Conservation (phyloP, 2,888 invertebrate genomes). For the Callosobruchus maculatus region DNA sequence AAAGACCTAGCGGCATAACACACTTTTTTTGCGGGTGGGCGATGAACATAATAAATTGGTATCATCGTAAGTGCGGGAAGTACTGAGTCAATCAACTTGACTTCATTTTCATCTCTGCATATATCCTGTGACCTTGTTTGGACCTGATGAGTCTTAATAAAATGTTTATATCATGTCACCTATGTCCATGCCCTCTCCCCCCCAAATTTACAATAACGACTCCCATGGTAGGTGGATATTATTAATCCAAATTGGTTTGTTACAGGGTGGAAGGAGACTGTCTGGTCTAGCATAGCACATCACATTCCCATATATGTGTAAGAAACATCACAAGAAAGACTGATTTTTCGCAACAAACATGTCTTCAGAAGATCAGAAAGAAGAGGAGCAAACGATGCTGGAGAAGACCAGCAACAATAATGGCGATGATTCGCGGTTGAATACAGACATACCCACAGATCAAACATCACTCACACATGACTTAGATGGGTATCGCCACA, state of each 20-base stretch:
- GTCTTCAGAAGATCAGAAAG: constrained; percentile 14
- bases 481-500: constrained; percentile 28
- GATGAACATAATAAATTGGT: too few species aligned
- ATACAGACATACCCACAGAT: constrained; percentile 39
- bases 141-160: too few species aligned
- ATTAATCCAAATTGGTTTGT: background rate
- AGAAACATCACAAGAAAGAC: constrained; percentile 6
- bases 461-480: constrained; percentile 41
- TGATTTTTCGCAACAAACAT: constrained; percentile 9
- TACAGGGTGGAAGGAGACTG: background rate
- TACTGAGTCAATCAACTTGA: too few species aligned
- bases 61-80: too few species aligned
- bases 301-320: constrained; percentile 8
- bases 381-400: constrained; percentile 24
- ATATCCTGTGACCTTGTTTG: too few species aligned
- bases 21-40: too few species aligned
- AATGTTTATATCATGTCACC: too few species aligned
- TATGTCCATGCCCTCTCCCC: too few species aligned
- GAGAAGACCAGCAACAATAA: constrained; percentile 40
- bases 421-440: constrained; percentile 36
- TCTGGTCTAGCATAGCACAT: constrained; percentile 7
- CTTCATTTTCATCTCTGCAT: too few species aligned
- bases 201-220: too few species aligned
- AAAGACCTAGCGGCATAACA: too few species aligned
- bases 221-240: too few species aligned